Evolutionary conservation across 2,888 invertebrate genomes (phyloP), one percentile per base, ranked within the genome.

Genomic region (Stictocephala bisonia): DNA sequence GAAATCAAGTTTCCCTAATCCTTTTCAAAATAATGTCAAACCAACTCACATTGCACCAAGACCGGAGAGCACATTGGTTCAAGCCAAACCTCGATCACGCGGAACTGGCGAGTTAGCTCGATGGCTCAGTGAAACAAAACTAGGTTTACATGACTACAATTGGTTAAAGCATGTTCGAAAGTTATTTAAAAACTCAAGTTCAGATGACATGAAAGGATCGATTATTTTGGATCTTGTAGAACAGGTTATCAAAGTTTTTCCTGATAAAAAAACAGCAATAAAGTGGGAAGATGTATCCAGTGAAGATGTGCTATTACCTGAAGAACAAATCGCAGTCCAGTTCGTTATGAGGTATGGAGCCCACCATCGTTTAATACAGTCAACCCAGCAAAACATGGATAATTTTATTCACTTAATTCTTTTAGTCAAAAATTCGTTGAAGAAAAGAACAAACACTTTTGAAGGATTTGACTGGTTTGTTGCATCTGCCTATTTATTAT

Each of bases 151-250:
- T 60, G 73, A 73, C 40, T n/a, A 58, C 29, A 60, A 56, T 29
- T 73, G 73, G 73, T 27, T 73, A n/a, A 73, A 73, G 26, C 73
- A 73, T 20, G 69, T 58, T 4, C 56, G 64, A 20, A 73, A 68
- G 29, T 18, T 68, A 20, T 72, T 67, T 22, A 68, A 51, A 41
- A 60, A 53, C 2, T 31, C 58, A 7, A 27, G 29, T 20, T 26
- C 48, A 13, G 73, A 73, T 26, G 73, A 73, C 4, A 40, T 73
- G 1, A 73, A 73, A 40, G 60, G 60, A 7, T 7, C 60, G 22
- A 60, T 4, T 27, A 40, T 60, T 40, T 13, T 60, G 22, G 60
- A 60, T 27, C 60, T 60, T 60, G 13, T 69, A n/a, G 69, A 69
- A 40, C 69, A 69, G 40, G 69, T 69, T n/a, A 51, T 40, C 4